These are phyloP conservation scores for Tetranychus cinnabarinus DNA, from an alignment of 1,140 invertebrate species.

Conservation along the genomic window DNA sequence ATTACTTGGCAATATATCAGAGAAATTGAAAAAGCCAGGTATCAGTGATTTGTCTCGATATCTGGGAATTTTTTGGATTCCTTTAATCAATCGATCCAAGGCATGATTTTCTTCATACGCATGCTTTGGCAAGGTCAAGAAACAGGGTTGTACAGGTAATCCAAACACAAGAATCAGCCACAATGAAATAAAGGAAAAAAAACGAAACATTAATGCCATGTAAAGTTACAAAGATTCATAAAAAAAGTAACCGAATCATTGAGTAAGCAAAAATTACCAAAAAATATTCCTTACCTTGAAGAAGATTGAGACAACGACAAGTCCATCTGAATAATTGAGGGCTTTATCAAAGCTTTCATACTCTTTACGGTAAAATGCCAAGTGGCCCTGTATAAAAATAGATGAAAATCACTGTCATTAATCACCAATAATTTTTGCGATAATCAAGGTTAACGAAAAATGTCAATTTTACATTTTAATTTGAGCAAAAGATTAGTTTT, in stretches of 20 bases:
- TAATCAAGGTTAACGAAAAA: neutral
- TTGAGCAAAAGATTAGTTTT: neutral
- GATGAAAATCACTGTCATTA: neutral
- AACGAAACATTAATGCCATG: no score
- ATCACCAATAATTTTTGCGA: neutral
- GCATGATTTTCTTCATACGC: neutral
- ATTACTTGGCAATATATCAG: neutral
- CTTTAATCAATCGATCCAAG: neutral
- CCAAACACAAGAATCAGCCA: neutral
- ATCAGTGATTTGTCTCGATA: neutral
- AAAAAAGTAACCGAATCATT: no score
- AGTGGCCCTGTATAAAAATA: neutral
- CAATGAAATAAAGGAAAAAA: neutral
- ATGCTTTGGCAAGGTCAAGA: neutral
- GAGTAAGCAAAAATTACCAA: neutral
- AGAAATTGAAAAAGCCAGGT: neutral
- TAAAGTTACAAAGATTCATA: no score
- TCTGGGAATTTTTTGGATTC: neutral
- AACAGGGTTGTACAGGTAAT: no score
- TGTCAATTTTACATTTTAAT: neutral
- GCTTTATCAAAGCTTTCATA: neutral
- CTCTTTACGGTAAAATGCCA: neutral
- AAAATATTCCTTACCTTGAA: constrained; percentile 21
- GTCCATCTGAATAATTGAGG: constrained; percentile 26
- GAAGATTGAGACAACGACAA: constrained; percentile 41